These are phyloP conservation scores for Cossypha heuglini DNA, from an alignment of 2,797 vertebrate genomes.

Conservation along the genomic window DNA sequence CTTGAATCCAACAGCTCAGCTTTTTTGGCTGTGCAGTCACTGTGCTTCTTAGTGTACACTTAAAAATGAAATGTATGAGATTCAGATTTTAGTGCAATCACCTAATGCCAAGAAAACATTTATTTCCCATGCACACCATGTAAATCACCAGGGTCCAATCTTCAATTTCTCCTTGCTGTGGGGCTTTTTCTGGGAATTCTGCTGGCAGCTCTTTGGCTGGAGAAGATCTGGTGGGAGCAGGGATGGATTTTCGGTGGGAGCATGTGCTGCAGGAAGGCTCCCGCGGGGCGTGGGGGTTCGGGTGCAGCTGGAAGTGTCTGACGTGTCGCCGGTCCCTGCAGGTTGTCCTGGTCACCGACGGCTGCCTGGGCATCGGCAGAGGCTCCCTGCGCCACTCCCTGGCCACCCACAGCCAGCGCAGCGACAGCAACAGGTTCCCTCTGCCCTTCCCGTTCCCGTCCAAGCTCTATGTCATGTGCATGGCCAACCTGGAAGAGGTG, in stretches of 20 bases:
- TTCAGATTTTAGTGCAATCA: background rate
- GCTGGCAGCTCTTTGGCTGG: rapidly evolving
- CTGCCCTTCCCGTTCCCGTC: conserved; percentile 95
- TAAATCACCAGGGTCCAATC: background rate
- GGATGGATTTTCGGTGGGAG: background rate
- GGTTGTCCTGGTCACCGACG: conserved; percentile 95
- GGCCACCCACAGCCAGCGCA: conserved; percentile 84
- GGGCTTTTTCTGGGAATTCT: background rate
- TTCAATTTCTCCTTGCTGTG: background rate
- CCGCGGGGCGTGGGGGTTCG: rapidly evolving
- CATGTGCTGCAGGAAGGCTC: background rate
- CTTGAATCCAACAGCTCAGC: background rate
- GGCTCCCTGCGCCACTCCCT: conserved; percentile 94
- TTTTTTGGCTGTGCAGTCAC: background rate
- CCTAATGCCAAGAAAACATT: background rate
- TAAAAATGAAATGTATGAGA: background rate
- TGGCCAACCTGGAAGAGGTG: conserved; percentile 96
- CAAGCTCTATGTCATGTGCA: conserved; percentile 94
- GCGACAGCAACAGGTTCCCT: conserved; percentile 91
- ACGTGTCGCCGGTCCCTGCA: conserved; percentile 38
- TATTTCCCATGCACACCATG: background rate
- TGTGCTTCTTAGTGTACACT: background rate
- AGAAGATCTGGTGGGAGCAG: rapidly evolving
- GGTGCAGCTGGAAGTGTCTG: background rate
- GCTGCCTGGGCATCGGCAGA: conserved; percentile 92